Percentiles rank a stretch among this genome's conserved stretches.
phyloP scores from a whole-genome alignment of 1,140 invertebrate species.

The Aradophagus sp. region DNA sequence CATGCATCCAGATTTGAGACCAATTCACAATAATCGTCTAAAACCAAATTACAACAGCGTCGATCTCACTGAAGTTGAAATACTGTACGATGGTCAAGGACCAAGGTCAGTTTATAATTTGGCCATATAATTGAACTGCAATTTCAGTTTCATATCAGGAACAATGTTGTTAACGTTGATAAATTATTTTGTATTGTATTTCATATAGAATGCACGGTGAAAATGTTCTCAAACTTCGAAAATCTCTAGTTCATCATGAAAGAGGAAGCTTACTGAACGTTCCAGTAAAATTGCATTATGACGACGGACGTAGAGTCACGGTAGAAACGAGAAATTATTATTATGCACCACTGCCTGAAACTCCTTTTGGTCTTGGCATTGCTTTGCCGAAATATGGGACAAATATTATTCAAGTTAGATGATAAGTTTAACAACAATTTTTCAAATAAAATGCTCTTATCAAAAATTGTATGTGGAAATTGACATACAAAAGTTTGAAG shows the following conservation, averaged over 20 bases:
- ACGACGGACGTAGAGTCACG: constrained; percentile 87
- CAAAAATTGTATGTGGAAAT: no score
- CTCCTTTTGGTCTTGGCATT: constrained; percentile 90
- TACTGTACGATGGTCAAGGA: constrained; percentile 82
- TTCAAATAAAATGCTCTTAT: no score
- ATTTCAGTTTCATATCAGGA: no score
- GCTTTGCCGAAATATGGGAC: constrained; percentile 88
- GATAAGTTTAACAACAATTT: no score
- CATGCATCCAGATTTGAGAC: constrained; percentile 84
- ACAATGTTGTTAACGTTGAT: no score
- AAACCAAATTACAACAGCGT: constrained; percentile 97
- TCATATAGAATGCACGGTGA: constrained; percentile 68
- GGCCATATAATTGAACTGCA: no score
- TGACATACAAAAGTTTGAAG: no score
- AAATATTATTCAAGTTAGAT: constrained; percentile 79
- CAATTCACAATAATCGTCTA: constrained; percentile 81
- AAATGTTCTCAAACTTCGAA: constrained; percentile 77
- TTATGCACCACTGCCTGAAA: constrained; percentile 85
- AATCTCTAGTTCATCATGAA: constrained; percentile 83
- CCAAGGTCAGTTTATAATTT: constrained; percentile 64
- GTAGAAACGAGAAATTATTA: constrained; percentile 89
- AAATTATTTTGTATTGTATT: no score
- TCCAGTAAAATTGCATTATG: constrained; percentile 86
- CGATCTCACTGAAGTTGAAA: constrained; percentile 95
- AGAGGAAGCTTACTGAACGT: constrained; percentile 80